Evolutionary conservation across 2,797 vertebrate species (phyloP).

Genomic region (Pipistrellus kuhlii): DNA sequence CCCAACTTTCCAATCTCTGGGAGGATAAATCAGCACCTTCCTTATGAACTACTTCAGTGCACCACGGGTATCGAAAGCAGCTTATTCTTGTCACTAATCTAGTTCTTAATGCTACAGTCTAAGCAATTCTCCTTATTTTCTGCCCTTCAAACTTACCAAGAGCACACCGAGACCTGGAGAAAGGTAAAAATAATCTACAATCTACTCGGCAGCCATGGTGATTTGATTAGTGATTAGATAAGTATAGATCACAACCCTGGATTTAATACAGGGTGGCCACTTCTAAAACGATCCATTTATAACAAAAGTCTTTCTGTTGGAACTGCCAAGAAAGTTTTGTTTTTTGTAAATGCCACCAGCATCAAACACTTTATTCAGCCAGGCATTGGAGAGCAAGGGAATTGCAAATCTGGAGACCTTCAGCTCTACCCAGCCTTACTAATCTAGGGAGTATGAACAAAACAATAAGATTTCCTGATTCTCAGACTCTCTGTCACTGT

Average conservation of each 20-base stretch:
- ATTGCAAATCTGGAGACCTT: not conserved
- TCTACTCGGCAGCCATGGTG: not conserved
- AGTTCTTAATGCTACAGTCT: not conserved
- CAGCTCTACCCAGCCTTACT: not conserved
- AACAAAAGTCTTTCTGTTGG: conserved; percentile 54
- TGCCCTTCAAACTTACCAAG: conserved; percentile 34
- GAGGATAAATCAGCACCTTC: not conserved
- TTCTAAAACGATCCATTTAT: conserved; percentile 38
- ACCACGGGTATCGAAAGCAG: not conserved
- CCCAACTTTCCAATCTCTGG: not conserved
- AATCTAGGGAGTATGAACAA: not conserved
- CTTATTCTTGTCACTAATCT: not conserved
- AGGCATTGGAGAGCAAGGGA: not conserved
- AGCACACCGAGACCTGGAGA: conserved; percentile 1
- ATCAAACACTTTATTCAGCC: not conserved
- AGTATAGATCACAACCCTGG: not conserved
- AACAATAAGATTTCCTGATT: not conserved
- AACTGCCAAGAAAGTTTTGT: not conserved
- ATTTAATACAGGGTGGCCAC: conserved; percentile 35
- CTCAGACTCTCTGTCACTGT: not conserved
- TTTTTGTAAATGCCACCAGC: not conserved
- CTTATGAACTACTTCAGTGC: not conserved
- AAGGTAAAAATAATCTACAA: not conserved
- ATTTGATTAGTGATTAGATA: conserved; percentile 51
- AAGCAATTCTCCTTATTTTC: not conserved